Conservation (phyloP, 1,140 invertebrate genomes). For the Diachasmimorpha longicaudata region DNA sequence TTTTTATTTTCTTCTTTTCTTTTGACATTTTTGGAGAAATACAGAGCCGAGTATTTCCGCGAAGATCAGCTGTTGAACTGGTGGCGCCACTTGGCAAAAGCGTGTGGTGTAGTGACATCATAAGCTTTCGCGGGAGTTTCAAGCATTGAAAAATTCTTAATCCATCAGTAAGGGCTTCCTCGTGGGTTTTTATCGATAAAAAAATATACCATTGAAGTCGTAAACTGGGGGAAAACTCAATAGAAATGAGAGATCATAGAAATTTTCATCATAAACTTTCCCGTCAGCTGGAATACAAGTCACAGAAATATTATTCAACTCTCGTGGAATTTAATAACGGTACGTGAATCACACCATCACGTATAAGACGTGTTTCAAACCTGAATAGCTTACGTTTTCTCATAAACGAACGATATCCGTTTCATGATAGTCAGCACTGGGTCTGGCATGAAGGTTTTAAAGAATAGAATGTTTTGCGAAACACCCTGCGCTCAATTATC, state of each 20-base stretch:
- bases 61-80: not conserved
- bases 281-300: too few relatives aligned
- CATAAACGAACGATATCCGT: conserved; percentile 15
- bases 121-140: not conserved
- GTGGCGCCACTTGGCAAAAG: not conserved
- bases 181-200: too few relatives aligned
- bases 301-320: too few relatives aligned
- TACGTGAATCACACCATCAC: conserved; percentile 8
- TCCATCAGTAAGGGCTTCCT: too few relatives aligned
- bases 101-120: not conserved
- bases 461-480: conserved; percentile 12
- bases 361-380: conserved; percentile 15
- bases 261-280: too few relatives aligned
- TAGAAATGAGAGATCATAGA: too few relatives aligned
- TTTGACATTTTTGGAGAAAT: not conserved
- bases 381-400: not conserved
- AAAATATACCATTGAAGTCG: too few relatives aligned
- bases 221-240: too few relatives aligned
- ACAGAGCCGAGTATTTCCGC: too few relatives aligned
- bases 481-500: not conserved
- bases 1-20: not conserved
- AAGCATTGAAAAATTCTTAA: not conserved
- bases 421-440: not conserved
- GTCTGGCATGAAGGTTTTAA: not conserved
- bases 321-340: not conserved